Conservation (phyloP, 2,113 vertebrate species). For the Notothenia rossii region DNA sequence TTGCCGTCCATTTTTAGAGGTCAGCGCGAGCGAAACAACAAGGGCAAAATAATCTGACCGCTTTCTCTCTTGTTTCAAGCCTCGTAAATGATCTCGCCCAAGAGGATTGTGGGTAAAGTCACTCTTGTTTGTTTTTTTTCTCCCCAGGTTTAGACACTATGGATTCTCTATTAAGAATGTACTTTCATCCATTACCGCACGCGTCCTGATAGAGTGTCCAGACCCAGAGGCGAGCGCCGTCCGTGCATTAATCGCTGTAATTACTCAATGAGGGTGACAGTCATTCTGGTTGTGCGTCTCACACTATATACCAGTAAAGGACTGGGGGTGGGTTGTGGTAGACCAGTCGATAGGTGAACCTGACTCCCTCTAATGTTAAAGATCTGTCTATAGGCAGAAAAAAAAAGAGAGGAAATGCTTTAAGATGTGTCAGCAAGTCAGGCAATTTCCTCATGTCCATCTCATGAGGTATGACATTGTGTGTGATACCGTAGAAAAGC, state of each 20-base stretch:
- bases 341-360: constrained; percentile 55
- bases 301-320: constrained; percentile 24
- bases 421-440: constrained; percentile 24
- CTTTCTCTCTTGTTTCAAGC: constrained; percentile 40
- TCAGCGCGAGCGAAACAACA: constrained; percentile 68
- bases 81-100: constrained; percentile 61
- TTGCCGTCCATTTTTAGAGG: constrained; percentile 79
- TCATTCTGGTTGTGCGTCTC: constrained; percentile 54
- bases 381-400: constrained; percentile 34
- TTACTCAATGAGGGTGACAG: constrained; percentile 66
- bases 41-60: constrained; percentile 70
- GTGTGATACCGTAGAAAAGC: not conserved
- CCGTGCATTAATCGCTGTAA: constrained; percentile 71
- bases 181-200: constrained; percentile 50
- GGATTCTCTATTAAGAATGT: constrained; percentile 66
- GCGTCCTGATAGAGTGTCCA: constrained; percentile 66
- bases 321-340: not conserved
- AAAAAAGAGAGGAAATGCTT: not conserved
- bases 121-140: constrained; percentile 30
- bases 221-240: constrained; percentile 48
- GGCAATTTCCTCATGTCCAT: constrained; percentile 8
- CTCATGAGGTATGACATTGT: not conserved
- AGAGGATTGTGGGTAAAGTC: constrained; percentile 72
- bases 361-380: constrained; percentile 29
- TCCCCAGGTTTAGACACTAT: constrained; percentile 28